Evolutionary conservation across 2,888 invertebrate species (phyloP), one percentile per base, ranked within the genome.

Genomic region (Dryocosmus kuriphilus): DNA sequence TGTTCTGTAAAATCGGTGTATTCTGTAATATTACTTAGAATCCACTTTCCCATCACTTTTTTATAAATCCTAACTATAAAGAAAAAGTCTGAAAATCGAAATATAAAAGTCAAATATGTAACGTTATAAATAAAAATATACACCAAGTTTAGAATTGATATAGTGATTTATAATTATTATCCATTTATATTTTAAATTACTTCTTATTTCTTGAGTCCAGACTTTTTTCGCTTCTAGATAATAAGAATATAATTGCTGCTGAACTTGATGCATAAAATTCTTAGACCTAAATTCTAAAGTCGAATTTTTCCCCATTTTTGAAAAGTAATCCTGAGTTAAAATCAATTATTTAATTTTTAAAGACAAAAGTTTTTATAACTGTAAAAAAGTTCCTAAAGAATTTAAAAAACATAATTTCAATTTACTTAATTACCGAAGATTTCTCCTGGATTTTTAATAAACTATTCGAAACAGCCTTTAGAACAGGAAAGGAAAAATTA

Each of bases 201-300:
- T 63, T n/a, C 22, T 73, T 19, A 51, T 57, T 76, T 77, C 75
- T 14, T 55, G 38, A 30, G n/a, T 63, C 81, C 81, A 81, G 75
- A 16, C 27, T 27, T 14, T 60, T 60, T 60, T 60, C 3, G 27
- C 60, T 22, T 60, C 60, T 6, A 60, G 6, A 60, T 27, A 60
- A 60, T 60, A 27, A 60, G 14, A 60, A 60, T 60, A 60, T 14
- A 60, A 60, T 27, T 60, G 60, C 4, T 60, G 6, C 16, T 27
- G 27, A 24, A 27, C 27, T 27, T 60, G 16, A 4, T 27, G 5
- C 6, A 60, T 55, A 55, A 55, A 55, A n/a, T 55, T 22, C 8
- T 8, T 22, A 11, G n/a, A 55, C 8, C 9, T 22, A 55, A 22
- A 27, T 27, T 60, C 60, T 16, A 14, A 60, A 16, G 16, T 16